Evolutionary conservation across 2,797 vertebrate genomes (phyloP).

Genomic region (Lacerta agilis): DNA sequence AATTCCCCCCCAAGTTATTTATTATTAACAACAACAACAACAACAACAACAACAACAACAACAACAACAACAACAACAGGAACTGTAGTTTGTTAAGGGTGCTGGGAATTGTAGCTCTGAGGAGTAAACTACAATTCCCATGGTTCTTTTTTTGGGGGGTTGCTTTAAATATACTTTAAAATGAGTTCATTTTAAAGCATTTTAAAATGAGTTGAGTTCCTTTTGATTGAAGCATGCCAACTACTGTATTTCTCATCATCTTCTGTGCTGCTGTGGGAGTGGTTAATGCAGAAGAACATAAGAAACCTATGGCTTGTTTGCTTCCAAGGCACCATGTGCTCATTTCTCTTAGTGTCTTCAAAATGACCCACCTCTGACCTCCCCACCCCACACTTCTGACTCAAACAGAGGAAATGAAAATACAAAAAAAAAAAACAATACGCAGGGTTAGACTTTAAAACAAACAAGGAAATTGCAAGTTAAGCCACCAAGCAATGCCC

Average conservation of each 20-base stretch:
- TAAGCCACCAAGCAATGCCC: constrained; percentile 61
- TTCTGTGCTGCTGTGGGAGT: neutral
- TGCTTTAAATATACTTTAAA: too few species aligned
- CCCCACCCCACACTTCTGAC: constrained; percentile 9
- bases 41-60: too few species aligned
- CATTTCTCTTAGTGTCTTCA: neutral
- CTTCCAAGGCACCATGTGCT: neutral
- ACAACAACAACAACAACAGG: too few species aligned
- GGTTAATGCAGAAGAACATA: neutral
- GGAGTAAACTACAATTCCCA: too few species aligned
- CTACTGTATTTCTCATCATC: neutral
- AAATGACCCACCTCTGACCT: constrained; percentile 24
- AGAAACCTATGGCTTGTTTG: neutral
- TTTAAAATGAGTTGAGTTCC: too few species aligned
- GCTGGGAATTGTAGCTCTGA: too few species aligned
- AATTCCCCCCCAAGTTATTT: too few species aligned
- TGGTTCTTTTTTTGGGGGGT: too few species aligned
- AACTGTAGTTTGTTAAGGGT: too few species aligned
- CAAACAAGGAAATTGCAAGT: constrained; percentile 66
- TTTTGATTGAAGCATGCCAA: neutral
- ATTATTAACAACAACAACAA: too few species aligned
- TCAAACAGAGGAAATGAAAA: constrained; percentile 65
- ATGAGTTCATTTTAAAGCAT: too few species aligned
- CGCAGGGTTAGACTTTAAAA: constrained; percentile 51
- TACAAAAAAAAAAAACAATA: constrained; percentile 38